Evolutionary conservation across 2,797 vertebrate species (phyloP).

Genomic region (Sebastes itinus): DNA sequence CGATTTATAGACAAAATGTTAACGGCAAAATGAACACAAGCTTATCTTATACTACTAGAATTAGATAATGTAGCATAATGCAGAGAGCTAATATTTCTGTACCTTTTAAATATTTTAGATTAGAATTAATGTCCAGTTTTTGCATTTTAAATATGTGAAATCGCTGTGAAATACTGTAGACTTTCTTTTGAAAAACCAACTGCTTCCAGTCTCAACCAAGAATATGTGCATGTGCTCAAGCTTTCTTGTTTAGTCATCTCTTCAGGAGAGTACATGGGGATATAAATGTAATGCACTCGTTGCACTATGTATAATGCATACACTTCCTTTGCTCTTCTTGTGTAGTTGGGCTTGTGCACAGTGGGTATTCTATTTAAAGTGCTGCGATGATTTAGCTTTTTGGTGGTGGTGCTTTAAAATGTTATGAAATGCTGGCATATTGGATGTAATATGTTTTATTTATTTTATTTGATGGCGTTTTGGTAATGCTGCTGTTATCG

Average conservation of each 20-base stretch:
- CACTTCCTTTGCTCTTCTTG: constrained; percentile 36
- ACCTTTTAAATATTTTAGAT: neutral
- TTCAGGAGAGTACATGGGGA: constrained; percentile 41
- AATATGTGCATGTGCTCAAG: constrained; percentile 6
- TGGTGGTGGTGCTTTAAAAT: constrained; percentile 6
- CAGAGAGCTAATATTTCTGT: neutral
- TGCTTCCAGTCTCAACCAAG: neutral
- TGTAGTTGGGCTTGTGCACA: constrained; percentile 27
- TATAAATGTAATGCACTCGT: constrained; percentile 64
- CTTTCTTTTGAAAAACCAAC: neutral
- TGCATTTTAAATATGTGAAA: neutral
- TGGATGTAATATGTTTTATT: neutral
- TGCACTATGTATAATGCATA: constrained; percentile 70
- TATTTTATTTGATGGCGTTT: neutral
- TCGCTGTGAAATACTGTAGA: neutral
- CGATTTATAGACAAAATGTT: neutral
- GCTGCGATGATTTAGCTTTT: constrained; percentile 30
- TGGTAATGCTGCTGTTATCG: neutral
- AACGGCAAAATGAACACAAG: neutral
- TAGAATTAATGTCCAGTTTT: neutral
- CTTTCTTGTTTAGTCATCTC: constrained; percentile 53
- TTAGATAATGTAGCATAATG: neutral
- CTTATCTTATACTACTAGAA: neutral
- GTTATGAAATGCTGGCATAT: constrained; percentile 4
- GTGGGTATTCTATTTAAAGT: constrained; percentile 48